These are phyloP conservation scores for Scaptomyza flava DNA, from an alignment of 2,888 invertebrate genomes.

Conservation along the genomic window DNA sequence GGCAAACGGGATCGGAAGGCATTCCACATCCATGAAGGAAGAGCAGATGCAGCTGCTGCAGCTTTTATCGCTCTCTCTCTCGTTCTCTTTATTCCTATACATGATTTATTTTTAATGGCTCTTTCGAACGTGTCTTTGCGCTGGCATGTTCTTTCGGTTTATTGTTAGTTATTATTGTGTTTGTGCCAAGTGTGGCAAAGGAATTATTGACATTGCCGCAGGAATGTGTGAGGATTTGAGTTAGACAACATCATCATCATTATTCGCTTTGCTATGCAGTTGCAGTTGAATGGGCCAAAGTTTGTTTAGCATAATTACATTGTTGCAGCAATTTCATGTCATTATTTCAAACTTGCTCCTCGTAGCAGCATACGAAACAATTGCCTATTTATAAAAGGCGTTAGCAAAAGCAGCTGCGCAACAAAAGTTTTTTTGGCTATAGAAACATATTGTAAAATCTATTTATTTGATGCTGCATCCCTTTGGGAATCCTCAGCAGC, in stretches of 20 bases:
- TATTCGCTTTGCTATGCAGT: constrained; percentile 11
- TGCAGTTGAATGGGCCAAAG: constrained; percentile 41
- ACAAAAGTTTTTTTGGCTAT: constrained; percentile 10
- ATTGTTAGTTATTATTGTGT: constrained; percentile 61
- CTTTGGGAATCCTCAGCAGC: constrained; percentile 42
- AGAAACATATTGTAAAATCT: constrained; percentile 17
- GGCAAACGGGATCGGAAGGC: constrained; percentile 23
- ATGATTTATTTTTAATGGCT: constrained; percentile 69
- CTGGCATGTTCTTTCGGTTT: constrained; percentile 40
- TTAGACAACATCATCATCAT: constrained; percentile 7
- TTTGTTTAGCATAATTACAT: constrained; percentile 12
- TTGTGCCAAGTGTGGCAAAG: constrained; percentile 40
- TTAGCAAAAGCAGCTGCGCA: constrained; percentile 14
- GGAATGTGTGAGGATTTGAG: constrained; percentile 39
- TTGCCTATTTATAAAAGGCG: constrained; percentile 3
- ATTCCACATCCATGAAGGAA: constrained; percentile 17
- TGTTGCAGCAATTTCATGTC: constrained; percentile 27
- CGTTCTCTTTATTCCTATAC: constrained; percentile 40
- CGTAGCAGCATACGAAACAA: constrained; percentile 10
- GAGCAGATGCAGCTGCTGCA: constrained; percentile 53
- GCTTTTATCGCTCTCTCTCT: constrained; percentile 15
- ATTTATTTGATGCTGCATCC: constrained; percentile 26
- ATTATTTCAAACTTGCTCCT: constrained; percentile 28
- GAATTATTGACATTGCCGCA: constrained; percentile 46
- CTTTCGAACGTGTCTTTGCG: constrained; percentile 43